phyloP scores from a whole-genome alignment of 2,113 vertebrate genomes.

The Plectropomus leopardus region DNA sequence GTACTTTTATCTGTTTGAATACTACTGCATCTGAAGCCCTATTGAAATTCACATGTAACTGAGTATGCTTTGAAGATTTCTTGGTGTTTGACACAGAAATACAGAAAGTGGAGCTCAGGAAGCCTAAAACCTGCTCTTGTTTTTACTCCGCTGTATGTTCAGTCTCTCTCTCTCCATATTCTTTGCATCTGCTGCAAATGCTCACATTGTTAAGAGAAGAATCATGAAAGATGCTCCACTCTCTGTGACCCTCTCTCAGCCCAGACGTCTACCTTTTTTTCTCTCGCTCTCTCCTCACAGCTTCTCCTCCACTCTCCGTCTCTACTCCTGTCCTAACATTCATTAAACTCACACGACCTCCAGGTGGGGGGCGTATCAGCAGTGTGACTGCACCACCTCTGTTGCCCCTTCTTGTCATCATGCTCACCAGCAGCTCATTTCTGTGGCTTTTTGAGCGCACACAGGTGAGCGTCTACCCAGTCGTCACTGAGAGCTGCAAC shows the following conservation, averaged over 20 bases:
- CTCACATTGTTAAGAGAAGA: slow-evolving; percentile 54
- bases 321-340: slow-evolving; percentile 53
- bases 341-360: slow-evolving; percentile 72
- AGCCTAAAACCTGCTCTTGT: slow-evolving; percentile 34
- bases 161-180: slow-evolving; percentile 19
- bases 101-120: slow-evolving; percentile 45
- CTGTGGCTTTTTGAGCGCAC: slow-evolving; percentile 44
- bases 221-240: slow-evolving; percentile 42
- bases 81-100: slow-evolving; percentile 40
- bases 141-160: slow-evolving; percentile 35
- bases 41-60: slow-evolving; percentile 48
- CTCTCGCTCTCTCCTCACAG: slow-evolving; percentile 18
- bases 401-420: slow-evolving; percentile 71
- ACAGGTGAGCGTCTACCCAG: slow-evolving; percentile 73
- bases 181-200: slow-evolving; percentile 34
- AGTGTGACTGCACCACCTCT: slow-evolving; percentile 51
- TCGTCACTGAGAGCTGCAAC: slow-evolving; percentile 62
- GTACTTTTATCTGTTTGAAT: slow-evolving; percentile 60
- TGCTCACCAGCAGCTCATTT: slow-evolving; percentile 64
- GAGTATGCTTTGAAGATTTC: slow-evolving; percentile 59
- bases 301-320: not conserved
- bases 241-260: slow-evolving; percentile 37
- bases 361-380: slow-evolving; percentile 41
- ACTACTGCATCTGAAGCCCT: slow-evolving; percentile 46
- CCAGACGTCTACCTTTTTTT: slow-evolving; percentile 45